Evolutionary conservation across 1,140 invertebrate genomes (phyloP).

Genomic region (Centruroides sculpturatus): DNA sequence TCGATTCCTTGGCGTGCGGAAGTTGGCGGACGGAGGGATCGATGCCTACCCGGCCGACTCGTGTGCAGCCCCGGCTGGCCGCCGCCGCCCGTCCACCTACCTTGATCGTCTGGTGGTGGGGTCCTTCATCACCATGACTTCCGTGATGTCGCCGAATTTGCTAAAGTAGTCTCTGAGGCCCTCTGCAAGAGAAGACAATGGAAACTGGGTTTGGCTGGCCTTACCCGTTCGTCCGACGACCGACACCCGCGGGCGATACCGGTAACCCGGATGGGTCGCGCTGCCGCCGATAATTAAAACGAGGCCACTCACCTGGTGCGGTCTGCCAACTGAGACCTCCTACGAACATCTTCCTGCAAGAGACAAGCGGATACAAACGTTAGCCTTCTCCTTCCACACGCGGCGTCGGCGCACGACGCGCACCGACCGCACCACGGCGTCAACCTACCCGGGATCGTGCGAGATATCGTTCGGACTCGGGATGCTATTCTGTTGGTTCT

Average conservation of each 20-base stretch:
- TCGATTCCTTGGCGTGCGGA: too few species aligned
- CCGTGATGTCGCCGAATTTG: slow-evolving; percentile 97
- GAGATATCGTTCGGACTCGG: slow-evolving; percentile 45
- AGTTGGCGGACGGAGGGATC: too few species aligned
- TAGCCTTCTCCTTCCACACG: neutral
- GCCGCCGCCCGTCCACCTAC: slow-evolving; percentile 41
- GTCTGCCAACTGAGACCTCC: slow-evolving; percentile 99
- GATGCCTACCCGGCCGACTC: too few species aligned
- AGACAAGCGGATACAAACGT: slow-evolving; percentile 34
- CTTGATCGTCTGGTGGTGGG: slow-evolving; percentile 96
- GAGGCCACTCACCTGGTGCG: slow-evolving; percentile 72
- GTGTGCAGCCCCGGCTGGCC: too few species aligned
- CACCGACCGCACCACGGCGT: neutral
- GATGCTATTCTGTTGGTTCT: slow-evolving; percentile 11
- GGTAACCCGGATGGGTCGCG: too few species aligned
- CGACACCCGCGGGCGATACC: too few species aligned
- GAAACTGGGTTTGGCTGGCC: too few species aligned
- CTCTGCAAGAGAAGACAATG: slow-evolving; percentile 51
- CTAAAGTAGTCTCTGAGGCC: slow-evolving; percentile 97
- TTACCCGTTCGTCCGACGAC: too few species aligned
- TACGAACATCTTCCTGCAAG: slow-evolving; percentile 99
- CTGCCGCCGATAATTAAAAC: neutral
- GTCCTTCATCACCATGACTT: slow-evolving; percentile 99
- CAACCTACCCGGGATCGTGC: slow-evolving; percentile 71
- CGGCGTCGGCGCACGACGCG: neutral